Percentiles rank a stretch among this genome's conserved stretches.
These are phyloP conservation scores for Climacteris rufus DNA, from an alignment of 2,113 vertebrate genomes.

Conservation along the genomic window DNA sequence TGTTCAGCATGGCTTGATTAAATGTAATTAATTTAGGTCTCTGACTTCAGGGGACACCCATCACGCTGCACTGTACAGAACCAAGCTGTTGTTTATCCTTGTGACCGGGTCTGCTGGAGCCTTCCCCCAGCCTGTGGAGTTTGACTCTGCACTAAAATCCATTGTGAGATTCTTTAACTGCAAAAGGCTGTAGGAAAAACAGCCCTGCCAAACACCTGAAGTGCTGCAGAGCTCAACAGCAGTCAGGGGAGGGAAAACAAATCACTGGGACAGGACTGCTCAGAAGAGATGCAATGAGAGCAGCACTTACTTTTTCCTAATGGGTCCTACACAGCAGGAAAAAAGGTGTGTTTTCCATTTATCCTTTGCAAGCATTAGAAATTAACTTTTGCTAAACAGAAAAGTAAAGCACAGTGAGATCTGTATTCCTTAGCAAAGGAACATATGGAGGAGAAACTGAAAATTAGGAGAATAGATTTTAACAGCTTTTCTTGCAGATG, in stretches of 20 bases:
- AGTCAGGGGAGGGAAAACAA: not conserved
- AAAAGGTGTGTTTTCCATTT: not conserved
- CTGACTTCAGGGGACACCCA: slow-evolving; percentile 67
- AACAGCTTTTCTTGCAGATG: not conserved
- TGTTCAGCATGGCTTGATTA: slow-evolving; percentile 70
- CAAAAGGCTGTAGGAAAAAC: not conserved
- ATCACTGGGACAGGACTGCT: not conserved
- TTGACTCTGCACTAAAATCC: not conserved
- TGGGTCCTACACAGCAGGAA: not conserved
- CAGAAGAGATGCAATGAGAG: not conserved
- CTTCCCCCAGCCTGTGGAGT: not conserved
- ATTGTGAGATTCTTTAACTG: not conserved
- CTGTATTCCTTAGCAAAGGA: not conserved
- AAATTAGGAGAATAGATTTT: not conserved
- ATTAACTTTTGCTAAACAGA: not conserved
- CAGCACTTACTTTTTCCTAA: not conserved
- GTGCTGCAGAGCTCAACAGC: not conserved
- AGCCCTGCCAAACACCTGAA: not conserved
- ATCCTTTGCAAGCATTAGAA: not conserved
- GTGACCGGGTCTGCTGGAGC: not conserved
- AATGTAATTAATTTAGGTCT: slow-evolving; percentile 69
- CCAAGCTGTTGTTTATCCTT: slow-evolving; percentile 65
- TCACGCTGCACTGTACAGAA: slow-evolving; percentile 32
- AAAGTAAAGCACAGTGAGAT: not conserved
- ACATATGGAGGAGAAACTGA: not conserved